phyloP scores from a whole-genome alignment of 2,888 invertebrate species.

The Spodoptera littoralis region DNA sequence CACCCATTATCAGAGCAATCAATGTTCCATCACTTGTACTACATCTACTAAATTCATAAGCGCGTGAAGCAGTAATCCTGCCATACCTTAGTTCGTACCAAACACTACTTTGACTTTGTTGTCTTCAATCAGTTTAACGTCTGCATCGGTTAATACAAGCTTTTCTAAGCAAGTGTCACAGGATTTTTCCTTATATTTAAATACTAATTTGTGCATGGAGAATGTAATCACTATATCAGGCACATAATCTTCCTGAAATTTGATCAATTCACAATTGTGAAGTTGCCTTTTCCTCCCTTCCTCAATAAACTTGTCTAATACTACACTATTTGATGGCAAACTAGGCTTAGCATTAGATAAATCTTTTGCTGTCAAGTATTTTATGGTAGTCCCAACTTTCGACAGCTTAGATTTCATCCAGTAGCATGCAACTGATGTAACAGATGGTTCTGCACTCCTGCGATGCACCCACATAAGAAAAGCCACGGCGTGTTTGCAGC shows the following conservation, averaged over 20 bases:
- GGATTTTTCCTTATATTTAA: slow-evolving; percentile 42
- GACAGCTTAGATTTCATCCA: slow-evolving; percentile 44
- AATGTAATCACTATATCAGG: not conserved
- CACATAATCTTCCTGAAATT: slow-evolving; percentile 43
- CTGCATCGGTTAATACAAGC: slow-evolving; percentile 20
- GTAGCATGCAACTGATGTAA: slow-evolving; percentile 57
- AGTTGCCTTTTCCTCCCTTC: slow-evolving; percentile 49
- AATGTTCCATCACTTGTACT: slow-evolving; percentile 37
- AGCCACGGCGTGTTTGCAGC: slow-evolving; percentile 64
- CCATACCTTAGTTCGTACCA: slow-evolving; percentile 63
- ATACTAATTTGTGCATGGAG: slow-evolving; percentile 21
- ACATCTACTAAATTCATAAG: slow-evolving; percentile 61
- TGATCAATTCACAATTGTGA: slow-evolving; percentile 50
- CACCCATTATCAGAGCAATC: slow-evolving; percentile 23
- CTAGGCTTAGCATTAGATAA: slow-evolving; percentile 2
- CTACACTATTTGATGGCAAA: not conserved
- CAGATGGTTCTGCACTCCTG: slow-evolving; percentile 63
- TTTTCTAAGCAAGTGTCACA: slow-evolving; percentile 41
- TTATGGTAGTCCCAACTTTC: slow-evolving; percentile 5
- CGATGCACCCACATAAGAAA: slow-evolving; percentile 64
- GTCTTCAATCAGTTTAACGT: slow-evolving; percentile 19
- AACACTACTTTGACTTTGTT: slow-evolving; percentile 32
- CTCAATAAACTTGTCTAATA: slow-evolving; percentile 6
- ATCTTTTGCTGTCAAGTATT: slow-evolving; percentile 54
- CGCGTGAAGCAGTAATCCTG: slow-evolving; percentile 61